Percentiles rank a stretch among this genome's conserved stretches.
These are phyloP conservation scores for Halisarca cf. caerulea DNA, from an alignment of 37 sponge, comb jelly and placozoan species.

Conservation along the genomic window DNA sequence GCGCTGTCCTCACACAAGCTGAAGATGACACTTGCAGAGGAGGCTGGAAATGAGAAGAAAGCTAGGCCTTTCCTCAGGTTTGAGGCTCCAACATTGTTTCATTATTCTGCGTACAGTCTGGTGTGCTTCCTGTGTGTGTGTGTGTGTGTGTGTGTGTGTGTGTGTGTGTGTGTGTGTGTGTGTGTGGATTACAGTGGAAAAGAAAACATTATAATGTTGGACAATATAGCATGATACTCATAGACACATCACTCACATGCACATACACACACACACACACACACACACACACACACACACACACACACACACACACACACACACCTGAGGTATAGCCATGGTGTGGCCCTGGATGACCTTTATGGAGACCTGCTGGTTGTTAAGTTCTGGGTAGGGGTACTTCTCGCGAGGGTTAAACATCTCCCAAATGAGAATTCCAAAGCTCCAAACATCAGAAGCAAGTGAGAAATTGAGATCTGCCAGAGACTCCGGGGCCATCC, in stretches of 20 bases:
- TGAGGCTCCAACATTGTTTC: constrained; percentile 67
- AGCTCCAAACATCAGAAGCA: constrained; percentile 82
- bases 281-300: no score
- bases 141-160: no score
- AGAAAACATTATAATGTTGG: no score
- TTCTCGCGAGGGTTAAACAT: constrained; percentile 48
- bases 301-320: no score
- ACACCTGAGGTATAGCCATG: neutral
- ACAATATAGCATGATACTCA: no score
- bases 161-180: no score
- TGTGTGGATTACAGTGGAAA: no score
- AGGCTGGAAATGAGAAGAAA: constrained; percentile 69
- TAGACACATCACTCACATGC: no score
- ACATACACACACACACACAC: no score
- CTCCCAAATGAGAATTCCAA: constrained; percentile 73
- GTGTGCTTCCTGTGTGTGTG: constrained; percentile 33
- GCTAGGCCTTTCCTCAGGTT: constrained; percentile 60
- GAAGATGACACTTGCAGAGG: constrained; percentile 31
- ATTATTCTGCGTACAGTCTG: constrained; percentile 44
- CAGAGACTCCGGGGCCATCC: constrained; percentile 77
- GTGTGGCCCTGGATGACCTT: constrained; percentile 10
- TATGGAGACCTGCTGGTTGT: constrained; percentile 36
- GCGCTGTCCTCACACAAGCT: neutral
- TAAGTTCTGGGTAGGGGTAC: neutral
- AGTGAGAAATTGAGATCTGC: constrained; percentile 41